Evolutionary conservation across 2,113 vertebrate species (phyloP).

Genomic region (Taurulus bubalis): DNA sequence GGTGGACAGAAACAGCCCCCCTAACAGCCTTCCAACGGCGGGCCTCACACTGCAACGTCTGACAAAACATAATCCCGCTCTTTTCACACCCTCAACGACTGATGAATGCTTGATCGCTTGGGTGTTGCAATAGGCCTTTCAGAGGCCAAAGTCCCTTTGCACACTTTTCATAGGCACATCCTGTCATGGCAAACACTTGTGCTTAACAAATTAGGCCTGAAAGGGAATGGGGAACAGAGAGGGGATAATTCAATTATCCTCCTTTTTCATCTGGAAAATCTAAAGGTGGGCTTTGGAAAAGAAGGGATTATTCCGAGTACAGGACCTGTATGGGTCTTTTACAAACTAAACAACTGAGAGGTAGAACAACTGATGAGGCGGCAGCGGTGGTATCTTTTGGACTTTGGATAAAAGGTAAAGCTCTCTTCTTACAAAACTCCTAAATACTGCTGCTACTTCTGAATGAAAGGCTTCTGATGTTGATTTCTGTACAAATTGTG

Average conservation of each 20-base stretch:
- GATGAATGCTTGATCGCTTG: slow-evolving; percentile 94
- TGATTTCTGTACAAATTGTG: slow-evolving; percentile 34
- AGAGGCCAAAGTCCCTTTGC: slow-evolving; percentile 86
- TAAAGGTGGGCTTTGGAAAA: slow-evolving; percentile 84
- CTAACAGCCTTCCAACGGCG: slow-evolving; percentile 81
- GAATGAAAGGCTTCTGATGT: slow-evolving; percentile 17
- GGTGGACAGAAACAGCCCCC: slow-evolving; percentile 51
- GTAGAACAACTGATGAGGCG: slow-evolving; percentile 65
- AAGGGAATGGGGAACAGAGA: slow-evolving; percentile 69
- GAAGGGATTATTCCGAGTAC: slow-evolving; percentile 87
- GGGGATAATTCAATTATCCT: slow-evolving; percentile 94
- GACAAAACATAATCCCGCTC: slow-evolving; percentile 90
- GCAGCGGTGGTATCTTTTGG: slow-evolving; percentile 43
- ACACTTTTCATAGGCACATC: slow-evolving; percentile 81
- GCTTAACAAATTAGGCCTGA: slow-evolving; percentile 88
- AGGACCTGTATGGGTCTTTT: slow-evolving; percentile 86
- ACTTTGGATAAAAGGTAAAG: slow-evolving; percentile 48
- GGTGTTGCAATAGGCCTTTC: slow-evolving; percentile 91
- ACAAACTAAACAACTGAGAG: slow-evolving; percentile 83
- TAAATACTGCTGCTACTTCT: neutral
- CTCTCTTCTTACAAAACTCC: neutral
- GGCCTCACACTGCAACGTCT: slow-evolving; percentile 83
- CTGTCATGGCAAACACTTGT: slow-evolving; percentile 93
- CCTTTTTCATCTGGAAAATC: slow-evolving; percentile 77
- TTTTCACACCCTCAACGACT: slow-evolving; percentile 85